phyloP scores from a whole-genome alignment of 2,797 vertebrate species.

The Premnoplex brunnescens region DNA sequence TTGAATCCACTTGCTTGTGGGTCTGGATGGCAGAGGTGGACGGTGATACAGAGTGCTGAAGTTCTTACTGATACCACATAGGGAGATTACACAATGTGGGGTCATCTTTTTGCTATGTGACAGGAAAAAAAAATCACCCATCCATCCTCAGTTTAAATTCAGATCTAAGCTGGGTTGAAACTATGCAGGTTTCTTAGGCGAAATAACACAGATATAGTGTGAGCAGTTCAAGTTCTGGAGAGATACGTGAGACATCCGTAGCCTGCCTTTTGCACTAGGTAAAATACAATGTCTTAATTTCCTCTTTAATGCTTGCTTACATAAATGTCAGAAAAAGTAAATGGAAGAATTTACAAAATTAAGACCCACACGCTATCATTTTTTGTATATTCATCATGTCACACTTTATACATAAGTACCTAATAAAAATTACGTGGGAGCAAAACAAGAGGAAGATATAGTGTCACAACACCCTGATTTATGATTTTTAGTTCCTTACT shows the following conservation, averaged over 20 bases:
- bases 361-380: accelerated
- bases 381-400: neutral
- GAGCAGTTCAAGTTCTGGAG: neutral
- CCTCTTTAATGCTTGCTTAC: neutral
- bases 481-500: neutral
- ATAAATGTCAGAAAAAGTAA: neutral
- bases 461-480: neutral
- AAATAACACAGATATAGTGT: neutral
- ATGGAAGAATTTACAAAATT: neutral
- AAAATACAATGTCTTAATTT: neutral
- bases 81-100: neutral
- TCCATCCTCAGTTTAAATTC: neutral
- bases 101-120: neutral
- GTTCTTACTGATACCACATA: neutral
- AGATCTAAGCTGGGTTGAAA: neutral
- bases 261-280: neutral
- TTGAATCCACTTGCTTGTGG: neutral
- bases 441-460: neutral
- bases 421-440: neutral
- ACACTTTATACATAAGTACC: neutral
- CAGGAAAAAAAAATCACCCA: neutral
- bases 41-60: neutral
- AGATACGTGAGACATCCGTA: neutral
- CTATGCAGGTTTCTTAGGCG: neutral
- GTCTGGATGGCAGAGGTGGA: neutral